phyloP scores from a whole-genome alignment of 1,140 invertebrate species.

The Meloidogyne chitwoodi region DNA sequence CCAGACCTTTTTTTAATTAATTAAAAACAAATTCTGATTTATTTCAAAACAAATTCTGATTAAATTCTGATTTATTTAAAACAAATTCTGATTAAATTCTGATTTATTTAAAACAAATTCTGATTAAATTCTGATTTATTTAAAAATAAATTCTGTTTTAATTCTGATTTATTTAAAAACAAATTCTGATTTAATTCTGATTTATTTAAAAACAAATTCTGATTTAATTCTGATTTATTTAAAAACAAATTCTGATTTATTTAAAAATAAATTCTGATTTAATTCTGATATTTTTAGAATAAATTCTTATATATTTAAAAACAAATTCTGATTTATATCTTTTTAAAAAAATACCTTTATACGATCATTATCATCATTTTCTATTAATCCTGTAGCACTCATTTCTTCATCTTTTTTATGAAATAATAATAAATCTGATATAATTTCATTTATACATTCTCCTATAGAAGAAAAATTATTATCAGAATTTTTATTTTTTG shows the following conservation, averaged over 20 bases:
- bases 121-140: too few species aligned
- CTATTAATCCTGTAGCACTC: neutral
- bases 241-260: too few species aligned
- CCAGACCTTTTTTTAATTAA: conserved; percentile 23
- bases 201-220: too few species aligned
- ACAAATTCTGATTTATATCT: neutral
- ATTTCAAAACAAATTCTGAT: too few species aligned
- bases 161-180: neutral
- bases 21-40: neutral
- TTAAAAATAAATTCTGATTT: too few species aligned
- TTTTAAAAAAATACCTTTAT: neutral
- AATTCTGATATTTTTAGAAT: neutral
- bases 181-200: too few species aligned
- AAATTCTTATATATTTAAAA: too few species aligned
- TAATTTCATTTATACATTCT: conserved; percentile 40
- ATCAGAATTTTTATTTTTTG: neutral
- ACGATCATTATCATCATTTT: neutral
- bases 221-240: too few species aligned
- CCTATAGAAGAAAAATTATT: conserved; percentile 16
- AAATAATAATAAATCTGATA: conserved; percentile 34
- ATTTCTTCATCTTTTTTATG: conserved; percentile 10
- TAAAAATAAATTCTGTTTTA: too few species aligned
- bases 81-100: neutral
- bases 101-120: too few species aligned
- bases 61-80: neutral